Evolutionary conservation across 2,113 vertebrate genomes (phyloP), one percentile per base, ranked within the genome.

Genomic region (Oceanodroma tethys): DNA sequence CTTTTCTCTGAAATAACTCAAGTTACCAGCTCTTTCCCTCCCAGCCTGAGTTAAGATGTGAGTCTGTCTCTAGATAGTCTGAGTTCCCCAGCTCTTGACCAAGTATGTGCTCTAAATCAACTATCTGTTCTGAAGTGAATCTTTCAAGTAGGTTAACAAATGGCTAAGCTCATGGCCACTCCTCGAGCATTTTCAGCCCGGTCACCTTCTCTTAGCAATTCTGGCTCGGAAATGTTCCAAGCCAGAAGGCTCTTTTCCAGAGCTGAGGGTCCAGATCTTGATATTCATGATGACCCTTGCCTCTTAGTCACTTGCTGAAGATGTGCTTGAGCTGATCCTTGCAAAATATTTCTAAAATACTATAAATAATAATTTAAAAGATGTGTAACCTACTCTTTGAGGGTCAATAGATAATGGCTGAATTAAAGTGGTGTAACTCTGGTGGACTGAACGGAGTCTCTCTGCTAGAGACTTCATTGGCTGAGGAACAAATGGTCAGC

Each of bases 391-490:
- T 98, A 48, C 73, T 96, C 68, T 86, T 27, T 83, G 85, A 45
- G 50, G 38, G 23, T 79, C 76, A 78, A 26, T 42, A 66, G 81
- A 42, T 67, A 94, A 65, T 26, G 81, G 78, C 40, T 97, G 96
- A 93, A 95, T 86, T 92, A 60, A 89, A 45, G 71, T 88, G 84
- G 43, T 97, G 76, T 90, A 75, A 79, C 56, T 96, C 40, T 90
- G 91, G 66, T 71, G 75, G 47, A 62, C 48, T 60, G 48, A 50
- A 50, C 4, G 14, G 58, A n/a, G n/a, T n/a, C n/a, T n/a, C n/a
- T n/a, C 81, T 93, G 58, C 72, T 84, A 34, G 86, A 92, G 45
- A 63, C 90, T 91, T 95, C 38, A 16, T 16, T 97, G 88, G 52
- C 89, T 83, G 96, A 88, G 71, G 92, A 97, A 30, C 40, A 59